Conservation (phyloP, 1,140 invertebrate genomes). For the Drosophila leontia region DNA sequence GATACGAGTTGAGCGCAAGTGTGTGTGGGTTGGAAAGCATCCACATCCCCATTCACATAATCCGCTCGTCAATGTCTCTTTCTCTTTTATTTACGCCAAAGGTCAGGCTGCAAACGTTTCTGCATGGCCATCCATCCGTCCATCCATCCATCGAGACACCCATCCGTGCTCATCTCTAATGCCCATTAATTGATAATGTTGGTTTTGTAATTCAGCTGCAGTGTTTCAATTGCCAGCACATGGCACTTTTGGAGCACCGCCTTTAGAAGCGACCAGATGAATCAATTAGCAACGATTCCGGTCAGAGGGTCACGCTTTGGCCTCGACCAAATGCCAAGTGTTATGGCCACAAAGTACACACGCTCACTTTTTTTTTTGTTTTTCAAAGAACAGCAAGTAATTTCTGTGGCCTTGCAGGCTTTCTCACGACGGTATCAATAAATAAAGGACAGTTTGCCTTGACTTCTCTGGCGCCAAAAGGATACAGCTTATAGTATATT, state of each 20-base stretch:
- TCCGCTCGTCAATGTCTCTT: conserved; percentile 58
- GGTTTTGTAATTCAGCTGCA: conserved; percentile 28
- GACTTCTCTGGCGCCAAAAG: conserved; percentile 37
- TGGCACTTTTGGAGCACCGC: conserved; percentile 30
- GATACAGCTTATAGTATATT: conserved; percentile 1
- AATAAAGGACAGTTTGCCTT: conserved; percentile 33
- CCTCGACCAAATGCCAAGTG: conserved; percentile 63
- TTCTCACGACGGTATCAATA: conserved; percentile 9
- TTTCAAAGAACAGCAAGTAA: background rate
- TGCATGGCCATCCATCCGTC: conserved; percentile 30
- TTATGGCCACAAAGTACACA: conserved; percentile 44
- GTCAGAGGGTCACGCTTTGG: conserved; percentile 33
- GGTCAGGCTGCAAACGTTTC: conserved; percentile 56
- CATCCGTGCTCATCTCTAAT: conserved; percentile 25
- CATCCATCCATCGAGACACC: conserved; percentile 19
- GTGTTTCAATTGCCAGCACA: conserved; percentile 35
- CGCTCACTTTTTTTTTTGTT: conserved; percentile 5
- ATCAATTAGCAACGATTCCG: conserved; percentile 53
- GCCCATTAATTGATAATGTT: conserved; percentile 52
- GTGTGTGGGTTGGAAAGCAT: conserved; percentile 57
- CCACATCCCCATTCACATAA: conserved; percentile 30
- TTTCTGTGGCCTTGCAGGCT: conserved; percentile 24
- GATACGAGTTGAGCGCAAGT: conserved; percentile 13
- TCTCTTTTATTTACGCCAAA: conserved; percentile 58
- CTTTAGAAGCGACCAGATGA: conserved; percentile 31